phyloP scores from a whole-genome alignment of 2,888 invertebrate genomes.

The Zaprionus obscuricornis region DNA sequence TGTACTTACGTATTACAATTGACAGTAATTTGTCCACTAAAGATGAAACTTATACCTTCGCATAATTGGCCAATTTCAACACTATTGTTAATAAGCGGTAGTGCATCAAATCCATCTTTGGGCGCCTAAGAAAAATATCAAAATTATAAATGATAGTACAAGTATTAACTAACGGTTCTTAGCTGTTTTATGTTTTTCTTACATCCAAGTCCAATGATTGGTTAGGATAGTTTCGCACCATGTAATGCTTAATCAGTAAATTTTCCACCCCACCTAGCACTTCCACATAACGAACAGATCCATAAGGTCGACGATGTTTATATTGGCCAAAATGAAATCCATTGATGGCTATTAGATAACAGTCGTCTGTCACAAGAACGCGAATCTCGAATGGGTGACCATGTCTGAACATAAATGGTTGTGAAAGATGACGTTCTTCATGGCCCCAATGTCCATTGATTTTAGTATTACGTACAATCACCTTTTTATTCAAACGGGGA shows the following conservation, averaged over 20 bases:
- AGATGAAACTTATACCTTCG: slow-evolving; percentile 29
- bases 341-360: slow-evolving; percentile 88
- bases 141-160: slow-evolving; percentile 41
- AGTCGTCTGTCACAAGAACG: slow-evolving; percentile 86
- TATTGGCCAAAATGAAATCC: slow-evolving; percentile 89
- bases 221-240: slow-evolving; percentile 75
- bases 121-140: not conserved
- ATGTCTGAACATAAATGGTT: slow-evolving; percentile 81
- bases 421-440: slow-evolving; percentile 88
- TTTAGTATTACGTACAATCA: slow-evolving; percentile 90
- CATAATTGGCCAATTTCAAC: slow-evolving; percentile 12
- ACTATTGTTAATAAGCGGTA: no score
- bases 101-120: not conserved
- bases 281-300: slow-evolving; percentile 85
- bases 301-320: slow-evolving; percentile 86
- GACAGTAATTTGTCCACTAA: slow-evolving; percentile 19
- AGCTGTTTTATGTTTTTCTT: no score
- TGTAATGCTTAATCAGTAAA: slow-evolving; percentile 83
- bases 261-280: slow-evolving; percentile 87
- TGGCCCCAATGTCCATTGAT: slow-evolving; percentile 88
- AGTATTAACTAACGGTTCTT: no score
- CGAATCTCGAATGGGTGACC: slow-evolving; percentile 84
- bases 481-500: slow-evolving; percentile 89
- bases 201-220: slow-evolving; percentile 64
- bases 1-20: slow-evolving; percentile 34